Conservation (phyloP, 2,113 vertebrate species). For the Scomber colias region DNA sequence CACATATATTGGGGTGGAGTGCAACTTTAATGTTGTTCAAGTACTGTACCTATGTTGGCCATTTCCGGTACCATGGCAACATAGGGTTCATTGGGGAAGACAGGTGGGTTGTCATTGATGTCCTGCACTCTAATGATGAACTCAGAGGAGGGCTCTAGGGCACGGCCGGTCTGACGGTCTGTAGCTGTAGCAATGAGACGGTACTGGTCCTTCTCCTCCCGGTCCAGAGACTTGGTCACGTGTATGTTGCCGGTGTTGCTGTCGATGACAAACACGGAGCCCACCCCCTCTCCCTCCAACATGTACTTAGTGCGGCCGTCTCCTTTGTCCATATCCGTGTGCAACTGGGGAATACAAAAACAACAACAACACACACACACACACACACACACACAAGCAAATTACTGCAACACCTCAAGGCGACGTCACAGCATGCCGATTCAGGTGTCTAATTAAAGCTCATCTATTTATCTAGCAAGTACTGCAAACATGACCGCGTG, state of each 20-base stretch:
- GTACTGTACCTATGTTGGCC: constrained; percentile 88
- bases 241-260: constrained; percentile 92
- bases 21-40: not conserved
- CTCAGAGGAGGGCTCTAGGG: constrained; percentile 91
- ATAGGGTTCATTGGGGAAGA: constrained; percentile 88
- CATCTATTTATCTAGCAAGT: constrained; percentile 37
- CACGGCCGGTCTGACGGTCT: constrained; percentile 87
- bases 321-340: constrained; percentile 91
- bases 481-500: constrained; percentile 43
- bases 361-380: no score
- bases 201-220: constrained; percentile 93
- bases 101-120: constrained; percentile 92
- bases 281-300: constrained; percentile 91
- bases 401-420: constrained; percentile 22
- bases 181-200: constrained; percentile 89
- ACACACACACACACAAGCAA: constrained; percentile 6
- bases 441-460: constrained; percentile 50
- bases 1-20: not conserved
- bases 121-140: constrained; percentile 94
- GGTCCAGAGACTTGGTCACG: constrained; percentile 92
- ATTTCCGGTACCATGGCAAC: constrained; percentile 91
- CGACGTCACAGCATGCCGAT: constrained; percentile 21
- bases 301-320: constrained; percentile 90
- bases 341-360: constrained; percentile 82
- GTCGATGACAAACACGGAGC: constrained; percentile 93